Evolutionary conservation across 2,113 vertebrate genomes (phyloP).

Genomic region (Anoplopoma fimbria): DNA sequence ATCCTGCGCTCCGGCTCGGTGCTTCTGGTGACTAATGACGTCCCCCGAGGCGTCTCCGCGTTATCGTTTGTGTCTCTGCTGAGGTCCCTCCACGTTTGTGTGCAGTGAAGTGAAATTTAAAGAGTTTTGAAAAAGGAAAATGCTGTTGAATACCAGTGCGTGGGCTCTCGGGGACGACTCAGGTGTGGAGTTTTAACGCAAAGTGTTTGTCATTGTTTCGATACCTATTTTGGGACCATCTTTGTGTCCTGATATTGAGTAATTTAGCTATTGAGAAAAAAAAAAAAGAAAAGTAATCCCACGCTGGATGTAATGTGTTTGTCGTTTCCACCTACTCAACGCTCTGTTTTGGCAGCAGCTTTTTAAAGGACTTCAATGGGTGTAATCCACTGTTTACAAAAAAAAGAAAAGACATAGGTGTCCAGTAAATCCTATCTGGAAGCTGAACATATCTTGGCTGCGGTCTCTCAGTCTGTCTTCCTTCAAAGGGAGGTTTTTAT

Average conservation of each 20-base stretch:
- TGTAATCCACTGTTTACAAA: background rate
- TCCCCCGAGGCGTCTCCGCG: constrained; percentile 33
- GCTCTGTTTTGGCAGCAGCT: constrained; percentile 7
- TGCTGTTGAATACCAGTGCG: background rate
- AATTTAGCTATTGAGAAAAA: background rate
- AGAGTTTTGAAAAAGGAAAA: background rate
- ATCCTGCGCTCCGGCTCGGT: constrained; percentile 19
- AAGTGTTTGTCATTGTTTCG: background rate
- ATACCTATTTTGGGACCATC: background rate
- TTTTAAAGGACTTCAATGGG: background rate
- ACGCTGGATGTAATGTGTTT: background rate
- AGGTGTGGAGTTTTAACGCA: background rate
- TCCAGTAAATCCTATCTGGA: constrained; percentile 2
- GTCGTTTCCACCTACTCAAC: constrained; percentile 4
- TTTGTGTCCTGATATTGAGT: background rate
- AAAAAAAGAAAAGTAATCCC: constrained; percentile 7
- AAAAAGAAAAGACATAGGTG: background rate
- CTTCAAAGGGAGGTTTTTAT: background rate
- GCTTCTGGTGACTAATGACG: constrained; percentile 59
- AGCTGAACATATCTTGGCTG: background rate
- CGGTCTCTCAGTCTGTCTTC: background rate
- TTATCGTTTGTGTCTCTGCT: background rate
- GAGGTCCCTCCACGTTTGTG: background rate
- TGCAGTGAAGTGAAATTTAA: constrained; percentile 7
- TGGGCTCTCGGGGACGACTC: background rate